phyloP scores from a whole-genome alignment of 2,797 vertebrate species.

The Pachyuromys duprasi region DNA sequence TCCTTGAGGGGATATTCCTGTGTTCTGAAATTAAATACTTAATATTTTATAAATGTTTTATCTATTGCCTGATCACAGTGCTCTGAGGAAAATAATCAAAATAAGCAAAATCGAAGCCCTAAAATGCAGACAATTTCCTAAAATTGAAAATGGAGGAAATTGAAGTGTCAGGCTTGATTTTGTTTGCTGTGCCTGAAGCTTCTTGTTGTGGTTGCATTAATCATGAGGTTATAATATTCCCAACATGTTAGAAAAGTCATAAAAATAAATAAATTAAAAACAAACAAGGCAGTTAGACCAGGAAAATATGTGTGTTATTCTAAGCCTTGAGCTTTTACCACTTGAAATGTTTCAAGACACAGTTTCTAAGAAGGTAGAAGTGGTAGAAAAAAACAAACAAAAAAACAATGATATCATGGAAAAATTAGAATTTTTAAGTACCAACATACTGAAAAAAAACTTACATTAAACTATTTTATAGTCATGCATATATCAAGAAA shows the following conservation, averaged over 20 bases:
- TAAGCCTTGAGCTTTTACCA: background rate
- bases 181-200: conserved; percentile 26
- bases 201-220: conserved; percentile 38
- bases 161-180: conserved; percentile 15
- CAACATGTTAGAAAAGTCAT: background rate
- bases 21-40: conserved; percentile 71
- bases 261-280: conserved; percentile 40
- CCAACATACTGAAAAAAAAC: background rate
- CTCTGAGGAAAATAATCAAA: conserved; percentile 65
- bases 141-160: conserved; percentile 53
- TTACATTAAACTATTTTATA: conserved; percentile 3
- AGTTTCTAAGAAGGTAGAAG: conserved; percentile 24
- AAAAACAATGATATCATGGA: background rate
- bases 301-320: conserved; percentile 40
- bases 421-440: background rate
- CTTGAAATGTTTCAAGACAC: background rate
- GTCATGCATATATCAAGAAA: conserved; percentile 10
- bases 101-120: conserved; percentile 66
- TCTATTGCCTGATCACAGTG: conserved; percentile 46
- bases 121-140: conserved; percentile 44
- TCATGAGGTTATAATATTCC: conserved; percentile 53
- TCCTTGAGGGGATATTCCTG: conserved; percentile 40
- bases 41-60: conserved; percentile 68
- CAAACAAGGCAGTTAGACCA: background rate
- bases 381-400: conserved; percentile 7